Evolutionary conservation across 2,888 invertebrate genomes (phyloP).

Genomic region (Blera fallax): DNA sequence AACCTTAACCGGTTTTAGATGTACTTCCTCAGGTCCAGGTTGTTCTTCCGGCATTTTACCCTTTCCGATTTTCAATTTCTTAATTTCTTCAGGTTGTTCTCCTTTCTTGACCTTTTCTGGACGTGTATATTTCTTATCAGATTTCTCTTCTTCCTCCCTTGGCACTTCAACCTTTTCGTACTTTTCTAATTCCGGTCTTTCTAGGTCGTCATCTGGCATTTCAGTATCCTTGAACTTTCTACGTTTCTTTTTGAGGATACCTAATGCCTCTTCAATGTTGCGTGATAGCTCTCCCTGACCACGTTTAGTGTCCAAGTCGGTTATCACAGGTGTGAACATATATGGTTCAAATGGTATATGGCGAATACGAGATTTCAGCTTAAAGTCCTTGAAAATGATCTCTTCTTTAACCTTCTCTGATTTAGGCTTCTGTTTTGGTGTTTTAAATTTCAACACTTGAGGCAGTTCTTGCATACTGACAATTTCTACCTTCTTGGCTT

Average conservation of each 20-base stretch:
- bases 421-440: slow-evolving; percentile 78
- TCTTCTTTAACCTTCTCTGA: slow-evolving; percentile 83
- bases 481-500: slow-evolving; percentile 85
- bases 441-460: slow-evolving; percentile 86
- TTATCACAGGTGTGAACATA: slow-evolving; percentile 76
- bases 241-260: slow-evolving; percentile 84
- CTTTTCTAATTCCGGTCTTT: slow-evolving; percentile 81
- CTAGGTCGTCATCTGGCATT: slow-evolving; percentile 83
- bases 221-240: slow-evolving; percentile 84
- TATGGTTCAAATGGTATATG: slow-evolving; percentile 86
- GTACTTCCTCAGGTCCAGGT: slow-evolving; percentile 79
- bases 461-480: slow-evolving; percentile 84
- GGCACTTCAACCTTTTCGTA: slow-evolving; percentile 74
- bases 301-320: slow-evolving; percentile 82
- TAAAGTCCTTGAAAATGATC: slow-evolving; percentile 86
- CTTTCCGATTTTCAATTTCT: slow-evolving; percentile 77
- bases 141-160: slow-evolving; percentile 74
- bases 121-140: slow-evolving; percentile 80
- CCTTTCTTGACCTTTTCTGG: slow-evolving; percentile 74
- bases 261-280: slow-evolving; percentile 86
- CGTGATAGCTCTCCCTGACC: slow-evolving; percentile 87
- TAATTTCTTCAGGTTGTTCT: slow-evolving; percentile 74
- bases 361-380: slow-evolving; percentile 88
- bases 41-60: slow-evolving; percentile 77
- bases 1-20: slow-evolving; percentile 77